Evolutionary conservation across 1,140 invertebrate species (phyloP).

Genomic region (Drosophila auraria): DNA sequence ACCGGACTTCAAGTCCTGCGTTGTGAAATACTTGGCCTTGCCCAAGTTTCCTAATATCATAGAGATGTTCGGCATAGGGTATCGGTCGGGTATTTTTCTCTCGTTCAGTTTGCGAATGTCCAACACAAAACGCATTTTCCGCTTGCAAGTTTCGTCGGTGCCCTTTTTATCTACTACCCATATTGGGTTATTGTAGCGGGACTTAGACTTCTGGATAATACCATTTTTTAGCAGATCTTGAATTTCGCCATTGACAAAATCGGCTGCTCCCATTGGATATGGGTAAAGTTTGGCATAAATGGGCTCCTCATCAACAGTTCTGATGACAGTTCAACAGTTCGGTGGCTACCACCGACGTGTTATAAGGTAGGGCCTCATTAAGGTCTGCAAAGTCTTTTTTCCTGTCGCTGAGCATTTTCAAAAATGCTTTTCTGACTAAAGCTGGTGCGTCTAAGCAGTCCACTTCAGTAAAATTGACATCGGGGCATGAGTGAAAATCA

Average conservation of each 20-base stretch:
- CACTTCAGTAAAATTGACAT: not conserved
- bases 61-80: no score
- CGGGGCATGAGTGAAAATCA: no score
- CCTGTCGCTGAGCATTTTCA: not conserved
- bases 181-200: no score
- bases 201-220: no score
- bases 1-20: conserved; percentile 4
- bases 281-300: conserved; percentile 31
- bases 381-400: conserved; percentile 20
- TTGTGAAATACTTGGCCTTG: not conserved
- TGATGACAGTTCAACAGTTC: not conserved
- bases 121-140: no score
- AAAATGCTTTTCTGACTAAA: not conserved
- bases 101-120: no score
- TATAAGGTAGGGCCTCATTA: not conserved
- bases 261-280: conserved; percentile 19
- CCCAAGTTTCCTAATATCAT: not conserved
- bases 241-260: conserved; percentile 52
- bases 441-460: not conserved
- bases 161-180: no score
- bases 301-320: conserved; percentile 34
- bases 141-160: no score
- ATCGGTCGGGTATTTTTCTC: no score
- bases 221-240: conserved; percentile 22
- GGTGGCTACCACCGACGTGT: conserved; percentile 23